Evolutionary conservation across 2,888 invertebrate species (phyloP), one percentile per base, ranked within the genome.

Genomic region (Papilio protenor): DNA sequence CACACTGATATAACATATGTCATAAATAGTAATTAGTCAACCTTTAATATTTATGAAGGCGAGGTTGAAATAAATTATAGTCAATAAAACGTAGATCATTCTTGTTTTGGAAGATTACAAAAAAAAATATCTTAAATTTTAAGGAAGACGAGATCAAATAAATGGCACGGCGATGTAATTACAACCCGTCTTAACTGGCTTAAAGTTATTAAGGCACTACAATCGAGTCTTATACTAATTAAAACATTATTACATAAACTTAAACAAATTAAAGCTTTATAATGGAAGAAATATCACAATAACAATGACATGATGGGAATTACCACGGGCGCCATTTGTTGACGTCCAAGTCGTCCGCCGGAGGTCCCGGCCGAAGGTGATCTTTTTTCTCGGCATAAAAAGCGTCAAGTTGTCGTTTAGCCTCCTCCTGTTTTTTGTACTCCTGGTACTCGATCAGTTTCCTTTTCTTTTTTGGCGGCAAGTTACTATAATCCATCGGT

Each of bases 391-490:
- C 89, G 21, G 86, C 91, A 81, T 88, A 90, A 89, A 90, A 91
- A 90, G 91, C 91, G 81, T 93, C 92, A 80, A 89, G 88, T 83
- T 90, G 91, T 76, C 90, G 91, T 81, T 90, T 92, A 73, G 93
- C 93, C 87, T 93, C 94, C 86, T 94, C 94, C 84, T 93, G 93
- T 87, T 93, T 94, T 92, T 94, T 94, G 85, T 91, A 92, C 89
- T 94, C 94, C 83, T 94, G 94, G 89, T 94, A 94, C 90, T 94
- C 94, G 85, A 94, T 93, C 84, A 94, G 86, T 87, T 94, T 94
- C 88, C 94, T 93, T 89, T 94, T 94, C 92, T 94, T 94, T 91
- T 94, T 94, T 82, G 94, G 94, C 83, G 94, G 94, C 85, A 94
- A 87, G 87, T 94, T 94, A 87, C 90, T 94, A 90, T 94, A 94